Evolutionary conservation across 2,888 invertebrate species (phyloP), one percentile per base, ranked within the genome.

Genomic region (Labia minor): DNA sequence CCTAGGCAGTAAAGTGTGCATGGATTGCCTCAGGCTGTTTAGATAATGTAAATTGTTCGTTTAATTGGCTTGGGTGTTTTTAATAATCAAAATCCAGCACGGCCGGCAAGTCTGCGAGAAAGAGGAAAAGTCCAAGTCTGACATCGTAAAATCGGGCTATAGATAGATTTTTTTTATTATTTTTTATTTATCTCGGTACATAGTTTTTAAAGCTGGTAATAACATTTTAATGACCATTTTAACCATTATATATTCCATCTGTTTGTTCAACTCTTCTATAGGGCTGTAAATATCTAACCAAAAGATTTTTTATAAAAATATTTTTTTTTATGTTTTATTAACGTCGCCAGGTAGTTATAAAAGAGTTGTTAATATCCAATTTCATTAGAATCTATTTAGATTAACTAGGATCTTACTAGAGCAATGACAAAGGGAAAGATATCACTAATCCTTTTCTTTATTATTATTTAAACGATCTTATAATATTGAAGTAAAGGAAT

Each of bases 11-110:
- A 49, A 49, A 49, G 49, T 49, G 49, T 49, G 49, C 49, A 49
- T 49, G 49, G 49, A 3, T 49, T 49, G 49, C 49, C 49, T 16
- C n/a, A 49, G 49, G 49, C 49, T 49, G 49, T 49, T 49, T 49
- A 49, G 49, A 49, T 49, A 49, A 49, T 49, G 49, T 49, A 49
- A 49, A 49, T 49, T 49, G 49, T 49, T 49, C 49, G 49, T 49
- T 49, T 49, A 49, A 49, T 49, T 49, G 49, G 49, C 49, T 49
- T 49, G 49, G 49, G 49, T 49, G 49, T 49, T 49, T 49, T 49
- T 49, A 49, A 49, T 49, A 49, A 49, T 49, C 49, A 49, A 49
- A 49, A 49, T 49, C n/a, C 49, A 49, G 49, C 49, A 49, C 49
- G 49, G 49, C 49, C n/a, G 49, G 49, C 49, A 4, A 6, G 4